phyloP scores from a whole-genome alignment of 53 echinoderm and acorn worm genomes.

The Astropecten irregularis region DNA sequence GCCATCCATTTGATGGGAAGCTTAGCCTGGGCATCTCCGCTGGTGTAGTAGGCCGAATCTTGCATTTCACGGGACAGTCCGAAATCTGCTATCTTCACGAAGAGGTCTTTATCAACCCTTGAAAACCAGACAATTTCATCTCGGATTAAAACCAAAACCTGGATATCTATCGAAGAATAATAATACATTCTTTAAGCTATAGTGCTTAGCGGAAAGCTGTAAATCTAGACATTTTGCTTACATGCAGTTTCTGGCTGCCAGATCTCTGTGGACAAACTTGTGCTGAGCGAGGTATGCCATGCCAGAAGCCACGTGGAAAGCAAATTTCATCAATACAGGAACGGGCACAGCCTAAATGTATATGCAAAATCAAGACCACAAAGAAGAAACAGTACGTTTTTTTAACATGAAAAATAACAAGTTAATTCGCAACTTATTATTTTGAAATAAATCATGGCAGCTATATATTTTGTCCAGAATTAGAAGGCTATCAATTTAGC shows the following conservation, averaged over 20 bases:
- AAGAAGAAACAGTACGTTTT: too few relatives aligned
- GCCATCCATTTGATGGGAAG: too few relatives aligned
- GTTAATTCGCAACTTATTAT: background rate
- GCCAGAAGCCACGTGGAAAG: conserved; percentile 26
- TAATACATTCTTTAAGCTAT: background rate
- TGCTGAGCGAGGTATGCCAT: conserved; percentile 1
- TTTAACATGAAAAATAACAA: background rate
- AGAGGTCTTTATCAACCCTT: conserved; percentile 35
- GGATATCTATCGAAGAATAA: background rate
- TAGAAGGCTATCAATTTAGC: too few relatives aligned
- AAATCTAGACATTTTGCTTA: conserved; percentile 2
- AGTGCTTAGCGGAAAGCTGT: background rate
- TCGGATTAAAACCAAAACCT: background rate
- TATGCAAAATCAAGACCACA: background rate
- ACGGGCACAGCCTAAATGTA: background rate
- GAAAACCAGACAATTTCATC: background rate
- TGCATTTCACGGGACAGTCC: conserved; percentile 27
- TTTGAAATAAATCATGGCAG: background rate
- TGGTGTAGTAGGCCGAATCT: conserved; percentile 26
- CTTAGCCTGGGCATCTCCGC: conserved; percentile 42
- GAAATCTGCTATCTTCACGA: conserved; percentile 49
- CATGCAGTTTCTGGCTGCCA: conserved; percentile 58
- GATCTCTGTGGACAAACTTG: too few relatives aligned
- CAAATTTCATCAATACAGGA: conserved; percentile 2
- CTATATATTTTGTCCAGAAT: too few relatives aligned